These are phyloP conservation scores for Eilema depressum DNA, from an alignment of 2,888 invertebrate species.

Conservation along the genomic window DNA sequence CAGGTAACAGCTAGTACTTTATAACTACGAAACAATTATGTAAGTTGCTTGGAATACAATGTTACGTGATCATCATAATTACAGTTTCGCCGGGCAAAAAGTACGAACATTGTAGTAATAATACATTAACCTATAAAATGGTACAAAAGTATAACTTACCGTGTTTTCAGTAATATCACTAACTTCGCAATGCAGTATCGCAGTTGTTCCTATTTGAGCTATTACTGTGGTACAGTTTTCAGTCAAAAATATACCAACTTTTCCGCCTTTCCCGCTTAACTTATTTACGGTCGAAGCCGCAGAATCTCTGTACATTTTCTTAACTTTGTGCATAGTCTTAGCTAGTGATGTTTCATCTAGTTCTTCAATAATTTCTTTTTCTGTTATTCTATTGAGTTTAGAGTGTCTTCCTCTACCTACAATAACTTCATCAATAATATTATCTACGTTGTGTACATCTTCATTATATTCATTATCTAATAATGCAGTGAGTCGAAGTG, in stretches of 20 bases:
- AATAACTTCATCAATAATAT: constrained; percentile 69
- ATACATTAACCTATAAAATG: neutral
- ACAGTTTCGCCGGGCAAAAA: neutral
- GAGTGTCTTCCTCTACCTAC: constrained; percentile 62
- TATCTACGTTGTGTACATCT: constrained; percentile 77
- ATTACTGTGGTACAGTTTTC: constrained; percentile 88
- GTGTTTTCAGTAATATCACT: constrained; percentile 88
- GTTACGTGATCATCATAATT: neutral
- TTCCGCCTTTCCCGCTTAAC: constrained; percentile 74
- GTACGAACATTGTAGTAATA: neutral
- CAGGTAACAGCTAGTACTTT: neutral
- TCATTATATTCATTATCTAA: constrained; percentile 72
- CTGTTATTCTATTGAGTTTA: constrained; percentile 64
- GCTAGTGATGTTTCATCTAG: constrained; percentile 71
- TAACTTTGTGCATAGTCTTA: constrained; percentile 77
- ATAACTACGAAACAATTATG: neutral
- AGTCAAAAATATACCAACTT: constrained; percentile 85
- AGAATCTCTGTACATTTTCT: constrained; percentile 85
- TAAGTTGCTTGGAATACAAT: neutral
- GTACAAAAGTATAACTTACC: constrained; percentile 70
- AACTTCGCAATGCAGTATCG: constrained; percentile 88
- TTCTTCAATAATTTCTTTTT: constrained; percentile 72
- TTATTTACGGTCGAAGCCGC: constrained; percentile 77
- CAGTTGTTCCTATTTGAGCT: constrained; percentile 89
- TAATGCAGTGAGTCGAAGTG: constrained; percentile 69